Evolutionary conservation across 2,797 vertebrate species (phyloP).

Genomic region (Euphonia xanthogaster): DNA sequence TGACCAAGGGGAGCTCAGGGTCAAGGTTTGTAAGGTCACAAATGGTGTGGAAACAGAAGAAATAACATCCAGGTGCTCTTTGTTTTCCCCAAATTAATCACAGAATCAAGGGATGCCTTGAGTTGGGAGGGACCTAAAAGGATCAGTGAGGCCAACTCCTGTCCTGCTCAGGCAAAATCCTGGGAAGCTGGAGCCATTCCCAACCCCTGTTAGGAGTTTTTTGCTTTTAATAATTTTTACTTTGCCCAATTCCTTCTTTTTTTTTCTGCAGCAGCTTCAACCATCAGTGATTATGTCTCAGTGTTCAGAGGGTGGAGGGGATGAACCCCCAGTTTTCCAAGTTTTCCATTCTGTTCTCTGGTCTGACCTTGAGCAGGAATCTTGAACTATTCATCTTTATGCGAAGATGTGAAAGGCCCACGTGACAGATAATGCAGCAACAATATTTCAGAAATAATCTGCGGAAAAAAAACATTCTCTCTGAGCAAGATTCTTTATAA

Average conservation of each 20-base stretch:
- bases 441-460: neutral
- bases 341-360: neutral
- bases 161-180: neutral
- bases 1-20: neutral
- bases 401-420: neutral
- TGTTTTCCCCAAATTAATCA: neutral
- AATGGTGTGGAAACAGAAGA: neutral
- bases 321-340: neutral
- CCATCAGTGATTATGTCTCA: neutral
- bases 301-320: neutral
- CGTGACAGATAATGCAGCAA: neutral
- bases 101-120: neutral
- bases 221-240: neutral
- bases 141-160: neutral
- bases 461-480: neutral
- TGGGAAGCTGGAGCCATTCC: neutral
- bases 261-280: neutral
- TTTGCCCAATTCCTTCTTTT: neutral
- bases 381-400: neutral
- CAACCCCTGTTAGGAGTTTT: rapidly evolving
- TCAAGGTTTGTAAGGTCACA: neutral
- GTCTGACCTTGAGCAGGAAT: neutral
- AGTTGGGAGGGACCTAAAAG: neutral
- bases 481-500: neutral
- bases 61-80: neutral